A percentile compares a stretch with the other conserved stretches of the same genome.
These are phyloP conservation scores for Hydrozoanthus tunicans DNA, from an alignment of 64 coral and sea anemone species.

Conservation along the genomic window DNA sequence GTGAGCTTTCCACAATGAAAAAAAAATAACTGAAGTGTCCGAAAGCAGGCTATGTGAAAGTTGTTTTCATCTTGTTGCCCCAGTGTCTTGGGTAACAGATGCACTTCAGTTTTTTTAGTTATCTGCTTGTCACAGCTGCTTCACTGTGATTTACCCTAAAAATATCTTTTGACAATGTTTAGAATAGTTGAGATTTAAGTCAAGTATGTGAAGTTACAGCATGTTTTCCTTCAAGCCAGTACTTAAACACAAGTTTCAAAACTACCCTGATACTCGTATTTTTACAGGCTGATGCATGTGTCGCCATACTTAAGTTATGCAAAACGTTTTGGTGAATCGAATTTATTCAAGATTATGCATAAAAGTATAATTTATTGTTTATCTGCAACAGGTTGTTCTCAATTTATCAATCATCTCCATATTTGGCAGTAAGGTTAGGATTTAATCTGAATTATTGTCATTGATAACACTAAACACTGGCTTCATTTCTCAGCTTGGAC, in stretches of 20 bases:
- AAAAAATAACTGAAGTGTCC: too few relatives aligned
- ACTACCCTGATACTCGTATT: too few relatives aligned
- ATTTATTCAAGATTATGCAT: neutral
- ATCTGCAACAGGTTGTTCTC: constrained; percentile 48
- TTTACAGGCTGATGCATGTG: neutral
- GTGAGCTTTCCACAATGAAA: too few relatives aligned
- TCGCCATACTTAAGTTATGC: neutral
- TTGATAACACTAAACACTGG: constrained; percentile 30
- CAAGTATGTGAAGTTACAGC: neutral
- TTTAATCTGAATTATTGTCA: constrained; percentile 48
- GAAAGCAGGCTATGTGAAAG: too few relatives aligned
- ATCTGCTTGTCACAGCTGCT: too few relatives aligned
- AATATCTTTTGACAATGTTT: too few relatives aligned
- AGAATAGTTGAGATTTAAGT: neutral
- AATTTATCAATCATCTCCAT: neutral
- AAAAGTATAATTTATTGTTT: neutral
- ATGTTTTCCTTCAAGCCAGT: neutral
- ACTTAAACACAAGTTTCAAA: neutral
- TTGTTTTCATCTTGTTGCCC: too few relatives aligned
- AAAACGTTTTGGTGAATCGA: neutral
- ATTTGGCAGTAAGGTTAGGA: constrained; percentile 30
- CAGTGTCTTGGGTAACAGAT: too few relatives aligned
- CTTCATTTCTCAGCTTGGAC: constrained; percentile 7
- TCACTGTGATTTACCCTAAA: too few relatives aligned
- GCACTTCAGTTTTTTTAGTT: too few relatives aligned